These are phyloP conservation scores for Drosophila orena DNA, from an alignment of 1,140 invertebrate genomes.

Conservation along the genomic window DNA sequence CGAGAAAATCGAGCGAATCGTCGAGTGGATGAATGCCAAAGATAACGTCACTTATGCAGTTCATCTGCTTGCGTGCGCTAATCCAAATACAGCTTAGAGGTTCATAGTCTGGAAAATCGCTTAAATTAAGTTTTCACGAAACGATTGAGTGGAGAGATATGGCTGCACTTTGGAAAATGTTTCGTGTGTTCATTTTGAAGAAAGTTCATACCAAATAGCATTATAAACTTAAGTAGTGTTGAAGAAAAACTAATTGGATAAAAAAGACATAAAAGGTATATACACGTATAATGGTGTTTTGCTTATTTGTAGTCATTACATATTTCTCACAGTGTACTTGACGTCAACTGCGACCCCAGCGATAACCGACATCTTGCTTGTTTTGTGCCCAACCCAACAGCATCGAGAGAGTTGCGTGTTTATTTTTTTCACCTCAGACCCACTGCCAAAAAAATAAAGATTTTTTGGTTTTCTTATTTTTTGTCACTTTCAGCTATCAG, in stretches of 20 bases:
- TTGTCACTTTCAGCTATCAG: slow-evolving; percentile 56
- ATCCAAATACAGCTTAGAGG: slow-evolving; percentile 19
- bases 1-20: slow-evolving; percentile 44
- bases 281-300: neutral
- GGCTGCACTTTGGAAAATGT: slow-evolving; percentile 16
- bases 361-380: slow-evolving; percentile 71
- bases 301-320: neutral
- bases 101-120: slow-evolving; percentile 1
- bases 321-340: slow-evolving; percentile 45
- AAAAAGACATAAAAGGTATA: too few species aligned
- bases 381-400: slow-evolving; percentile 54
- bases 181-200: neutral
- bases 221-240: too few species aligned
- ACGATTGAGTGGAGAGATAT: neutral
- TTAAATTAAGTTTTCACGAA: slow-evolving; percentile 32
- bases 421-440: slow-evolving; percentile 65
- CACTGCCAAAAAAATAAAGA: slow-evolving; percentile 15
- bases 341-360: slow-evolving; percentile 61
- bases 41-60: slow-evolving; percentile 17
- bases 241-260: neutral
- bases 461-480: slow-evolving; percentile 30
- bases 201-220: neutral
- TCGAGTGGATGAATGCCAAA: neutral
- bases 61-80: slow-evolving; percentile 7
- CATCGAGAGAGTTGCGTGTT: slow-evolving; percentile 68